Evolutionary conservation across 2,888 invertebrate species (phyloP).

Genomic region (Dinocampus coccinellae): DNA sequence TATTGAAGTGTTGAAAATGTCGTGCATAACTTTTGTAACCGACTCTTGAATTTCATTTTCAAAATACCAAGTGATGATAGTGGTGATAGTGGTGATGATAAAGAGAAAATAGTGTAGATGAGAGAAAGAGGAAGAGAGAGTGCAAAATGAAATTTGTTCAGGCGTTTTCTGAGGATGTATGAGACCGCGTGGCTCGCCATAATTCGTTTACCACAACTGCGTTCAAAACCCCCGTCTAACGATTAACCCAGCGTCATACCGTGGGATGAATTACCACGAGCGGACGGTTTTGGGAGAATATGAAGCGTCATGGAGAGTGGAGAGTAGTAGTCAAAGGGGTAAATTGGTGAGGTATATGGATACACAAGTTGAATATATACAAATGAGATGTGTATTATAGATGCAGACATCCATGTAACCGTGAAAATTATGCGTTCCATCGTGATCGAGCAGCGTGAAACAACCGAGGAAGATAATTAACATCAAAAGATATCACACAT

Average conservation of each 20-base stretch:
- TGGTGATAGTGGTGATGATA: not conserved
- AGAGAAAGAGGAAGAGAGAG: no score
- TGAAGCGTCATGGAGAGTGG: not conserved
- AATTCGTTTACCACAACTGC: constrained; percentile 37
- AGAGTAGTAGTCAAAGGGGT: not conserved
- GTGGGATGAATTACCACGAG: constrained; percentile 32
- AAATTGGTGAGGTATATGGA: no score
- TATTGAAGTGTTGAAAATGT: constrained; percentile 1
- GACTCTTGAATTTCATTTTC: not conserved
- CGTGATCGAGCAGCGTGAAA: constrained; percentile 20
- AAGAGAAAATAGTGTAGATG: not conserved
- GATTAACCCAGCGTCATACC: constrained; percentile 34
- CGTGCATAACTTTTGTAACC: constrained; percentile 6
- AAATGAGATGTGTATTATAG: not conserved
- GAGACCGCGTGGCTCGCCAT: constrained; percentile 29
- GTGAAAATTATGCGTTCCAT: constrained; percentile 20
- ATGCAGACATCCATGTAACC: not conserved
- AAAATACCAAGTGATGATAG: not conserved
- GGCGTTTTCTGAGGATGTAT: constrained; percentile 25
- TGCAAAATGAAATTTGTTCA: constrained; percentile 30
- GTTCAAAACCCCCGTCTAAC: constrained; percentile 33
- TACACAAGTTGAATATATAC: not conserved
- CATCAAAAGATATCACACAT: not conserved
- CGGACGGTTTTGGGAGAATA: not conserved
- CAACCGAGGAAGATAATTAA: constrained; percentile 21